Base-by-base conservation (phyloP, 2,113 vertebrate genomes). In the Sinocyclocheilus anophthalmus region DNA sequence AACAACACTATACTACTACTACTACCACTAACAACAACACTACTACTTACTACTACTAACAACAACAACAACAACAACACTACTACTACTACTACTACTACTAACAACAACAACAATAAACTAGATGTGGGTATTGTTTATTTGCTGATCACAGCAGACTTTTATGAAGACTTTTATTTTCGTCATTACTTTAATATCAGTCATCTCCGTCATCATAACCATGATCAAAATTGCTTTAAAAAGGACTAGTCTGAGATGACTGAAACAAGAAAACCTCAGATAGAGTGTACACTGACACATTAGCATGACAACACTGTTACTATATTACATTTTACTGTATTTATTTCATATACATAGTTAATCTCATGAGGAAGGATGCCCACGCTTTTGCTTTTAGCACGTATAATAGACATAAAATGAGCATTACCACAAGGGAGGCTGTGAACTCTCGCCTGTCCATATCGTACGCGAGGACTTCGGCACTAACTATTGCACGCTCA, bases 351-450 rank as follows among this genome's bases (percentile, higher is more conserved):
- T n/a, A 18, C 18, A 77, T 10, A 33, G 24, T 20, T 76, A 30
- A 48, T 63, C 22, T 24, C 65, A 48, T 48, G 16, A 53, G 18
- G 24, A 45, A 65, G 3, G 16, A 18, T 55, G 24, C 69, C 33
- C 7, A 55, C 16, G 45, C 8, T 45, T n/a, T 22, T 39, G 75
- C n/a, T 61, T 42, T 59, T 3, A 45, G 12, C 61, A 4, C 63
- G 18, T 69, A 45, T 53, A 18, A 70, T 4, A 83, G 24, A 42
- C 65, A 75, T 55, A 78, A 85, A 83, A 79, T 92, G 90, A 89
- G 88, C 91, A 87, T 91, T 90, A 96, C 95, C 94, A 95, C 83
- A 11, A 96, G 88, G 0, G 93, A 94, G 26, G 94, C 93, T 12
- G 91, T 26, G 42, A 95, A 94, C 85, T 94, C 90, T 77, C 84